Evolutionary conservation across 2,113 vertebrate species (phyloP).

Genomic region (Halichoerus grypus): DNA sequence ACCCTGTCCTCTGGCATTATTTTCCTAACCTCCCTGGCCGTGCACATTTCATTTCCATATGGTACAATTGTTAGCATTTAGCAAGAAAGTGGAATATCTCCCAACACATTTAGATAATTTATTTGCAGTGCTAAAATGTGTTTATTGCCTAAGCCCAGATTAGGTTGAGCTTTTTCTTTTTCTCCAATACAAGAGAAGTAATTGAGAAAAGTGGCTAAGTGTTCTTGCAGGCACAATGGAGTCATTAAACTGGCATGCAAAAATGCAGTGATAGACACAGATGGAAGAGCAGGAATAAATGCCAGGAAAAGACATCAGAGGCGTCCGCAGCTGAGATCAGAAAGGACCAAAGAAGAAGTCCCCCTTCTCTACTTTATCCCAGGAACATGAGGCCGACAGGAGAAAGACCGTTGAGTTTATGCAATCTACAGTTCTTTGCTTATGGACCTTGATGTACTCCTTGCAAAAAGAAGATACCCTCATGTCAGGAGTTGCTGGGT

Average conservation of each 20-base stretch:
- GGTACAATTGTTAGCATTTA: conserved; percentile 58
- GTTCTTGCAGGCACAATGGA: conserved; percentile 45
- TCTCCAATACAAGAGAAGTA: conserved; percentile 60
- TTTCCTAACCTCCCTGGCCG: not conserved
- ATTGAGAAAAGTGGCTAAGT: conserved; percentile 50
- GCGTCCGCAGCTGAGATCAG: conserved; percentile 4
- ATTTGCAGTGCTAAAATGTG: conserved; percentile 64
- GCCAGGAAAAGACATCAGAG: conserved; percentile 38
- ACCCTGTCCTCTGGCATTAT: not conserved
- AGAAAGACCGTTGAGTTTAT: not conserved
- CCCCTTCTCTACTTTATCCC: not conserved
- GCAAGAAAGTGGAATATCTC: conserved; percentile 28
- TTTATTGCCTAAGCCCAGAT: conserved; percentile 61
- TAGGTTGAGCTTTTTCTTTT: conserved; percentile 45
- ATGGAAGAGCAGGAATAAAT: conserved; percentile 4
- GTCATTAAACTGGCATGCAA: conserved; percentile 49
- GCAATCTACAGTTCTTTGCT: not conserved
- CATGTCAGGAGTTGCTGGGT: not conserved
- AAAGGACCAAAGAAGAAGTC: not conserved
- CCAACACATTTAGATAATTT: conserved; percentile 64
- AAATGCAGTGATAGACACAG: conserved; percentile 33
- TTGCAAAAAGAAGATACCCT: not conserved
- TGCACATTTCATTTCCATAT: not conserved
- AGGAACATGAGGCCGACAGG: not conserved
- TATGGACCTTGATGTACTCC: not conserved